A percentile compares a stretch with the other conserved stretches of the same genome.
Conservation (phyloP, 64 coral and sea anemone genomes). For the Trachythela sp. region DNA sequence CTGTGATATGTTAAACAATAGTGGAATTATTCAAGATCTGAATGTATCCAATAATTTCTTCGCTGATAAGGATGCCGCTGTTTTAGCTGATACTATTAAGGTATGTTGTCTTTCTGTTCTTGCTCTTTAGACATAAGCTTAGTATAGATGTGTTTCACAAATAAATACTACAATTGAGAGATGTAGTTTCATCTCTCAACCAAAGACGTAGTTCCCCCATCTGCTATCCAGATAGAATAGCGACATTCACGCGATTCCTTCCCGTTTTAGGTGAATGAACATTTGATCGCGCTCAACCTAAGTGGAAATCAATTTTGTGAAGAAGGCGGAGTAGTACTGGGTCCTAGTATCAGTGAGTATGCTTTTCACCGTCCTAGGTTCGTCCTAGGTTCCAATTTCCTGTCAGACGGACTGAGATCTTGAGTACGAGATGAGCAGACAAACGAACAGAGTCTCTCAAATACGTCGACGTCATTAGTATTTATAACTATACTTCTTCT, state of each 20-base stretch:
- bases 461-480: no score
- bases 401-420: no score
- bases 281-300: not conserved
- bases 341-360: not conserved
- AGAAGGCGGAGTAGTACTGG: not conserved
- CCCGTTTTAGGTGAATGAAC: not conserved
- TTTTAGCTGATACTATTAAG: not conserved
- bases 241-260: no score
- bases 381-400: no score
- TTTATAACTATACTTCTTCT: not conserved
- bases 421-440: no score
- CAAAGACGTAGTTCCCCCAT: no score
- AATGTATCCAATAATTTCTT: not conserved
- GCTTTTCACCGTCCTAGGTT: no score
- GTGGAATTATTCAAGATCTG: not conserved
- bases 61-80: not conserved
- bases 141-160: no score
- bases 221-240: no score
- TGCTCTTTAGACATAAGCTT: not conserved
- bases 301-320: slow-evolving; percentile 1
- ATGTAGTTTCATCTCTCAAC: no score
- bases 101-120: not conserved
- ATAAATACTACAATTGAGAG: no score
- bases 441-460: no score
- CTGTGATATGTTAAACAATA: slow-evolving; percentile 13